Base-by-base conservation (phyloP, 1,140 invertebrate genomes). In the Drosophila ercepeae region DNA sequence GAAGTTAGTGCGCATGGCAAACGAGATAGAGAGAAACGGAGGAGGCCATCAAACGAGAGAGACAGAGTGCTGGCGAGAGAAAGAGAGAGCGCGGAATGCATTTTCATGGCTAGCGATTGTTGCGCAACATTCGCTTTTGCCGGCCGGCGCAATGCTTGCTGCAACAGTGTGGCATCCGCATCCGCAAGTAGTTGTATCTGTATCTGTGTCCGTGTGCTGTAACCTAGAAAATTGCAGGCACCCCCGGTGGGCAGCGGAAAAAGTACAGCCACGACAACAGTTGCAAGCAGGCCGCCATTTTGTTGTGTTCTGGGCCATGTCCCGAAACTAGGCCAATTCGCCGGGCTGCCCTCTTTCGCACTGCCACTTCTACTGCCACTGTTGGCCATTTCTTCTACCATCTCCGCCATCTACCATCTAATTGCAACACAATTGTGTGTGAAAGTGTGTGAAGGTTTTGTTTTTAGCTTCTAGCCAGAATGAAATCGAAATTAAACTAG, bases 201-300 rank as follows among this genome's bases (percentile, higher is more conserved):
- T 60, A 42, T 58, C 27, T 70, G 46, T 49, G 50, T 73, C 60
- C 51, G 70, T 68, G 70, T 51, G 49, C 42, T 58, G 60, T 84
- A 89, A 75, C 71, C 75, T 78, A 89, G 73, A 89, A 79, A 83
- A 60, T 60, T 71, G 71, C 61, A 67, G 29, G 49, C 57, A 48
- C 36, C 27, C 27, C 21, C 13, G 25, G 4, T 13, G 51, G 34
- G 16, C 42, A 39, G 54, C 52, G 69, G 78, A 82, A 88, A 88
- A 88, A 88, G 82, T 88, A 88, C 82, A 88, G 82, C 82, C 82
- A 82, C 83, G 82, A 75, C 82, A 88, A 88, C 82, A 88, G 82
- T 88, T 89, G 77, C 82, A 88, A 49, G 64, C 69, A 70, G 82
- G 74, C 82, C 77, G 81, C 81, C 81, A 84, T 86, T 86, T 84